Evolutionary conservation across 2,113 vertebrate genomes (phyloP).

Genomic region (Clinocottus analis): DNA sequence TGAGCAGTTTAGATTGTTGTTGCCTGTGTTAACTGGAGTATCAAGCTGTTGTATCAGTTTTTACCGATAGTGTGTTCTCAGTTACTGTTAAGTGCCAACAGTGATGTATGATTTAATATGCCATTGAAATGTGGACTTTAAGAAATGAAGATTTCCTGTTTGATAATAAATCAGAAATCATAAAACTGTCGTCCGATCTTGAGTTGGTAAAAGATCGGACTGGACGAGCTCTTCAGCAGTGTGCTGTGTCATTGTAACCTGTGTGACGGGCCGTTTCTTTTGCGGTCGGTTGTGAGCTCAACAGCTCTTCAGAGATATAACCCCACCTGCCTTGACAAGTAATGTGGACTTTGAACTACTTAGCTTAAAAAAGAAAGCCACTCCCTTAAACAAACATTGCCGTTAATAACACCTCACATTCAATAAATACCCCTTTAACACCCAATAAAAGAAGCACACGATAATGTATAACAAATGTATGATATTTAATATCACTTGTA

Average conservation of each 20-base stretch:
- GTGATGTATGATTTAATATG: conserved; percentile 34
- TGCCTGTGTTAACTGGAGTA: conserved; percentile 15
- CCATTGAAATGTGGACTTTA: conserved; percentile 32
- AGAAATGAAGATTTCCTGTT: conserved; percentile 40
- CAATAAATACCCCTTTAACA: background rate
- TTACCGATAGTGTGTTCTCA: background rate
- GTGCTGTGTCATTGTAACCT: background rate
- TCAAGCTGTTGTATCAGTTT: conserved; percentile 19
- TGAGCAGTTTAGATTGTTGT: background rate
- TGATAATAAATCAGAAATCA: conserved; percentile 62
- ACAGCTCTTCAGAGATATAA: background rate
- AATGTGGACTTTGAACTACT: conserved; percentile 35
- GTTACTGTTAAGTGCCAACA: conserved; percentile 48
- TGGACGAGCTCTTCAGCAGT: background rate
- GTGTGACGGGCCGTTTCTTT: background rate
- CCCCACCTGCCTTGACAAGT: conserved; percentile 14
- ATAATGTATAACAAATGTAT: background rate
- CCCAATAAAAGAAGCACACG: background rate
- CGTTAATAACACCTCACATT: background rate
- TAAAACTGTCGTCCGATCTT: no score
- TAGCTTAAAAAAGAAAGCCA: background rate
- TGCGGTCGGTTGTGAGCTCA: background rate
- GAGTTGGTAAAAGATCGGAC: background rate
- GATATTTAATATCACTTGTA: background rate
- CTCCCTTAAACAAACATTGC: conserved; percentile 40